Conservation (phyloP, 1,140 invertebrate genomes). For the Drosophila tropicalis region DNA sequence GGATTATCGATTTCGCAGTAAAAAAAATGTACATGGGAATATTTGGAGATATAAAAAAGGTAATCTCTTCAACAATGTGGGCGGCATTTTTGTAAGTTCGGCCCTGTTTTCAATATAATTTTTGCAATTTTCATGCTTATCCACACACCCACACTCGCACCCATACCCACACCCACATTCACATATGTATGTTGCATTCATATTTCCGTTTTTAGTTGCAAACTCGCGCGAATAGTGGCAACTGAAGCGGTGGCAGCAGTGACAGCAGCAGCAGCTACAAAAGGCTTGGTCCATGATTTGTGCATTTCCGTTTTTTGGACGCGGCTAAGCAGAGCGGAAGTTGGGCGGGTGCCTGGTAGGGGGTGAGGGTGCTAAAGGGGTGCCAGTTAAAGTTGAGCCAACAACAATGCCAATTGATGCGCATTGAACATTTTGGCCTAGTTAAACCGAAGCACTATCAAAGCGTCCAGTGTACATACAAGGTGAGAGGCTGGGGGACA, state of each 20-base stretch:
- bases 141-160: constrained; percentile 44
- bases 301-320: constrained; percentile 65
- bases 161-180: constrained; percentile 16
- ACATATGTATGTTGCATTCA: constrained; percentile 62
- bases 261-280: constrained; percentile 53
- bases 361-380: not conserved
- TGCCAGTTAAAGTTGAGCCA: not conserved
- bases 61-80: no score
- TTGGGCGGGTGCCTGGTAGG: not conserved
- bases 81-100: no score
- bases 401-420: constrained; percentile 45
- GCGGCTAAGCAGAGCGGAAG: constrained; percentile 18
- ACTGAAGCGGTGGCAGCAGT: not conserved
- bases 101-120: not conserved
- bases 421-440: constrained; percentile 50
- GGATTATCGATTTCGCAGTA: no score
- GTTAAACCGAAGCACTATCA: constrained; percentile 1
- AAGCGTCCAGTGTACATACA: not conserved
- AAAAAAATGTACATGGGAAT: no score
- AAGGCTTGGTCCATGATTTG: constrained; percentile 64
- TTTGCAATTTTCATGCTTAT: not conserved
- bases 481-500: constrained; percentile 5
- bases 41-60: no score
- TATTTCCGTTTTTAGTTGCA: constrained; percentile 65
- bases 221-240: constrained; percentile 13